phyloP scores from a whole-genome alignment of 2,888 invertebrate species.

The Cheilosia urbana region DNA sequence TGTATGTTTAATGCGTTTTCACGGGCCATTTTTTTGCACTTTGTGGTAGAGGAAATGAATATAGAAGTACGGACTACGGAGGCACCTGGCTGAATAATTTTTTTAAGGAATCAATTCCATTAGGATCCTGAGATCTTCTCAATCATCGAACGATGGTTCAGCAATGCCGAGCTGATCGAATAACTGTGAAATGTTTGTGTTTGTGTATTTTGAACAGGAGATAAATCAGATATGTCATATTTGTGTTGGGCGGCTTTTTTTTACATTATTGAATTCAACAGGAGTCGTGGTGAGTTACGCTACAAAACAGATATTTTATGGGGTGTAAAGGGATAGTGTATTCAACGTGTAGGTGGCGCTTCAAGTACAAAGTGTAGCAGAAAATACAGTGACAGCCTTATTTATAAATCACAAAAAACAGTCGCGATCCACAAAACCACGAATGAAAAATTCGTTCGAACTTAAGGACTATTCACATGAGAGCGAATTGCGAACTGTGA shows the following conservation, averaged over 20 bases:
- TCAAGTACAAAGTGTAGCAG: no score
- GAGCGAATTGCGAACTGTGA: no score
- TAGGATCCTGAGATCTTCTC: background rate
- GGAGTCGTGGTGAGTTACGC: background rate
- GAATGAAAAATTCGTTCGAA: no score
- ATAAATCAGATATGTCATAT: conserved; percentile 19
- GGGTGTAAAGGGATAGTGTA: background rate
- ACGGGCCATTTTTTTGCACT: conserved; percentile 77
- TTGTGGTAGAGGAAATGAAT: background rate
- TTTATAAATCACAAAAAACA: no score
- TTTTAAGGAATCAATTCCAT: conserved; percentile 37
- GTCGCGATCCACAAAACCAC: no score
- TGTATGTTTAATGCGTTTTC: conserved; percentile 78
- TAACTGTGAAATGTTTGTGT: conserved; percentile 39
- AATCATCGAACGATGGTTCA: conserved; percentile 2
- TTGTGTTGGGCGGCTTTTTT: conserved; percentile 54
- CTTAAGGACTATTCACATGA: no score
- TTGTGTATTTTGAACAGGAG: background rate
- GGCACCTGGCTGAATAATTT: background rate
- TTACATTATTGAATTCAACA: conserved; percentile 4
- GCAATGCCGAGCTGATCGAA: background rate
- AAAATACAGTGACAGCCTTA: no score
- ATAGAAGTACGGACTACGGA: background rate
- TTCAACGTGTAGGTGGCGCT: background rate
- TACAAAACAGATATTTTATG: background rate